Conservation (phyloP, 2,797 vertebrate genomes). For the Lagocephalus sceleratus region DNA sequence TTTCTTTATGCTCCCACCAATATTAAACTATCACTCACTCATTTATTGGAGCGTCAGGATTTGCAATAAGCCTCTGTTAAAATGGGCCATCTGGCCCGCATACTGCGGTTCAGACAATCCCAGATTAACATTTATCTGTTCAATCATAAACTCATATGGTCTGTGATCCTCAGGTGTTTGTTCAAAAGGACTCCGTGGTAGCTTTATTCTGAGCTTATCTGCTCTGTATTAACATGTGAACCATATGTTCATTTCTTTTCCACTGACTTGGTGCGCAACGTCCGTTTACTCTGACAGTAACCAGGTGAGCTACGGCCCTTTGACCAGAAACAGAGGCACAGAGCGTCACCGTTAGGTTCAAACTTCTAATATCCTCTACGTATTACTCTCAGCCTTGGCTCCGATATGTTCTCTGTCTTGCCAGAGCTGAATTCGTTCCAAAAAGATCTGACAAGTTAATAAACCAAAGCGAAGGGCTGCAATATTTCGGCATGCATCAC, state of each 20-base stretch:
- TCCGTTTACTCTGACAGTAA: neutral
- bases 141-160: too few species aligned
- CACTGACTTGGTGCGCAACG: neutral
- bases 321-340: neutral
- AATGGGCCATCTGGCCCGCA: too few species aligned
- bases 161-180: too few species aligned
- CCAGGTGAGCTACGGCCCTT: neutral
- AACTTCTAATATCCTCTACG: neutral
- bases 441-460: neutral
- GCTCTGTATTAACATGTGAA: neutral
- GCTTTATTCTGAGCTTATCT: neutral
- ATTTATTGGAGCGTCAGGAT: too few species aligned
- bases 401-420: neutral
- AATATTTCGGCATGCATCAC: slow-evolving; percentile 14
- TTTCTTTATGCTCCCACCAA: too few species aligned
- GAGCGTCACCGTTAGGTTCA: neutral
- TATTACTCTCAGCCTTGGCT: neutral
- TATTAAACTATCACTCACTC: too few species aligned
- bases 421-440: neutral
- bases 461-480: slow-evolving; percentile 1
- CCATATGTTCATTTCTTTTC: neutral
- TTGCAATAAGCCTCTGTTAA: too few species aligned
- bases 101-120: too few species aligned
- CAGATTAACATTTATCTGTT: too few species aligned
- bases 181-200: too few species aligned